Evolutionary conservation across 2,797 vertebrate species (phyloP).

Genomic region (Coracias cyanogaster): DNA sequence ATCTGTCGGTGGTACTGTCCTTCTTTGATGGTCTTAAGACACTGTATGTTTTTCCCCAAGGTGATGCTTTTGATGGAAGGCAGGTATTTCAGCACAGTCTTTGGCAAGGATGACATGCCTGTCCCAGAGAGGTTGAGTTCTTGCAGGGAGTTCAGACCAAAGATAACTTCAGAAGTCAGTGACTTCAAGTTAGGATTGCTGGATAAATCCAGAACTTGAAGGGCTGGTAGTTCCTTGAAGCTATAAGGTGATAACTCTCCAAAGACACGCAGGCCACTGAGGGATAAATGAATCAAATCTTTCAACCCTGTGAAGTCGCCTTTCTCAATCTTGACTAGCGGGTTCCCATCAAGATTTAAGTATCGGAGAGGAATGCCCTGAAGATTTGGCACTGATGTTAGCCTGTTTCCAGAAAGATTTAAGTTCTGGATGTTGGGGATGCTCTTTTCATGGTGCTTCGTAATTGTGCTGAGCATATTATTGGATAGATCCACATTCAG

Average conservation of each 20-base stretch:
- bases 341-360: conserved; percentile 91
- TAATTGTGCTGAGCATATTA: conserved; percentile 84
- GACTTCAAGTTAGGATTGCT: conserved; percentile 84
- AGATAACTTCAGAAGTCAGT: conserved; percentile 83
- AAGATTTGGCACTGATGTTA: conserved; percentile 83
- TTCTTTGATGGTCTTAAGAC: conserved; percentile 90
- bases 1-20: conserved; percentile 90
- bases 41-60: conserved; percentile 82
- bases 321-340: conserved; percentile 79
- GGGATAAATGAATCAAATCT: conserved; percentile 89
- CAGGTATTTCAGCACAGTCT: conserved; percentile 84
- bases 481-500: conserved; percentile 91
- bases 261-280: conserved; percentile 83
- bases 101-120: conserved; percentile 82
- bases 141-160: conserved; percentile 87
- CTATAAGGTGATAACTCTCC: conserved; percentile 79
- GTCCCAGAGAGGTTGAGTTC: conserved; percentile 92
- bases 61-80: conserved; percentile 90
- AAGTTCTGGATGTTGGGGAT: conserved; percentile 88
- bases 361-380: conserved; percentile 87
- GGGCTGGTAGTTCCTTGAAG: conserved; percentile 85
- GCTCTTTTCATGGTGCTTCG: conserved; percentile 46
- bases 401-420: conserved; percentile 87
- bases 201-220: conserved; percentile 93
- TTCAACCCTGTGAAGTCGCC: conserved; percentile 84